Evolutionary conservation across 1,140 invertebrate species (phyloP).

Genomic region (Tetranychus cinnabarinus): DNA sequence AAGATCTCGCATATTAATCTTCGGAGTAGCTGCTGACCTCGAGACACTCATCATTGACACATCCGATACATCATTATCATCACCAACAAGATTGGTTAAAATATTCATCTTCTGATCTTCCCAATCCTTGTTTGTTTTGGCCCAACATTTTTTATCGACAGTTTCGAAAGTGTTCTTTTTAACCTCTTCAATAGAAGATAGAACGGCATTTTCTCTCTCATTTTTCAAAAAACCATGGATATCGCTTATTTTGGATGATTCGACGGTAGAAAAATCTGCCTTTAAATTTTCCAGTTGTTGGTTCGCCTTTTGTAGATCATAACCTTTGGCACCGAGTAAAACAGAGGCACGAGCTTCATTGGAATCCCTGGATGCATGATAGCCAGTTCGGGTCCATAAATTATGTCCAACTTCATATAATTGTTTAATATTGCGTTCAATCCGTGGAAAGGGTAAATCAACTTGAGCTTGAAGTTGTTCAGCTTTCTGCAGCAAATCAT

Average conservation of each 20-base stretch:
- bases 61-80: neutral
- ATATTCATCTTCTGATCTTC: conserved; percentile 65
- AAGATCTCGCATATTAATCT: neutral
- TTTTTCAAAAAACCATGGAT: conserved; percentile 57
- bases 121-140: conserved; percentile 60
- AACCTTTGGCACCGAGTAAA: conserved; percentile 69
- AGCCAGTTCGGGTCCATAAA: conserved; percentile 55
- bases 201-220: conserved; percentile 76
- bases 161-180: conserved; percentile 35
- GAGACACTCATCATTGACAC: neutral
- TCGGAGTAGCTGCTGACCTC: neutral
- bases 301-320: conserved; percentile 70
- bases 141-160: conserved; percentile 43
- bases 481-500: conserved; percentile 62
- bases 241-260: conserved; percentile 47
- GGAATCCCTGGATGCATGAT: conserved; percentile 30
- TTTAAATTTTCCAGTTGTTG: conserved; percentile 70
- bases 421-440: conserved; percentile 69
- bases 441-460: conserved; percentile 46
- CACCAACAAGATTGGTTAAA: conserved; percentile 30
- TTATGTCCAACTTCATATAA: conserved; percentile 74
- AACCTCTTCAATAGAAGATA: conserved; percentile 70
- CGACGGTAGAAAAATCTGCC: conserved; percentile 30
- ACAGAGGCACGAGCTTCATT: conserved; percentile 79
- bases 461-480: conserved; percentile 69